phyloP scores from a whole-genome alignment of 2,797 vertebrate species.

The Zonotrichia albicollis region DNA sequence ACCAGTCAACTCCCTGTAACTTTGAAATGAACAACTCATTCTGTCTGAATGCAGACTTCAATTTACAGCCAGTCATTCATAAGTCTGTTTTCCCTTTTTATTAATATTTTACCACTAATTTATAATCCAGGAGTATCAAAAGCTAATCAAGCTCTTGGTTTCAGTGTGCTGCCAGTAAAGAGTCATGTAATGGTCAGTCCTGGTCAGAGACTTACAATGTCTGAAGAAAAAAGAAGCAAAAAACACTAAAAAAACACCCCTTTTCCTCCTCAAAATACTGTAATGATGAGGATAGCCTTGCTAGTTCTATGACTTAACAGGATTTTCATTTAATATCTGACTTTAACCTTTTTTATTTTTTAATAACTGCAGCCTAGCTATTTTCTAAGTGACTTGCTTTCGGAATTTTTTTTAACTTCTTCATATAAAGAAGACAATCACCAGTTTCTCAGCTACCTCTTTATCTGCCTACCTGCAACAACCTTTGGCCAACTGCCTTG shows the following conservation, averaged over 20 bases:
- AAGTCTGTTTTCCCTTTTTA: neutral
- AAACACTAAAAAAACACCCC: neutral
- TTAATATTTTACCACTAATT: constrained; percentile 2
- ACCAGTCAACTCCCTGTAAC: neutral
- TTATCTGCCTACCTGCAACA: neutral
- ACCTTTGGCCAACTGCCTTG: neutral
- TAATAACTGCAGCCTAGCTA: neutral
- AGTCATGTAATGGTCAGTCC: neutral
- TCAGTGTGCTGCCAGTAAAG: neutral
- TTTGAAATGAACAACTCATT: constrained; percentile 11
- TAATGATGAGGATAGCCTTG: neutral
- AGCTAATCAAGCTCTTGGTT: neutral
- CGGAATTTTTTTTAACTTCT: neutral
- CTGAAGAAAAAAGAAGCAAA: constrained; percentile 2
- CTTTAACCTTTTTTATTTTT: neutral
- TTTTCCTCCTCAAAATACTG: neutral
- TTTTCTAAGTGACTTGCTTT: neutral
- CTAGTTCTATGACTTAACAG: neutral
- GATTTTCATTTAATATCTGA: neutral
- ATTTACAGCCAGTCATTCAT: neutral
- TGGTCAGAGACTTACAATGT: neutral
- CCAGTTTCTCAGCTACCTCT: neutral
- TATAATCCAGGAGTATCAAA: neutral
- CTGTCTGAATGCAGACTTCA: neutral
- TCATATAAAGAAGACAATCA: neutral